Base-by-base conservation (phyloP, 2,888 invertebrate species). In the Lysandra bellargus region DNA sequence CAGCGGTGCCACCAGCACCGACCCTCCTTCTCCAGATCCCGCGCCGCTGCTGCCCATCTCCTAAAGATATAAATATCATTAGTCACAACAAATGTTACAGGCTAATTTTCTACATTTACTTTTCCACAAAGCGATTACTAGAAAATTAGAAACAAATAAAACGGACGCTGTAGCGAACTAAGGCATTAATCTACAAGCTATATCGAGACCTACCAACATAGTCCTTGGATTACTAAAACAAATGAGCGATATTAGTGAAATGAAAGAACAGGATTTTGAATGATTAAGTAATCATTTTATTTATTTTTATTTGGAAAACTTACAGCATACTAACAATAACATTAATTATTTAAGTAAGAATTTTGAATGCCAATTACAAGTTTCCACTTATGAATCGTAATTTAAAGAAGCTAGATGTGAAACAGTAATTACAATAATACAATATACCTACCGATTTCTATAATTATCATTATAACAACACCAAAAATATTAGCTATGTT, bases 1-100 rank as follows among this genome's bases (percentile, higher is more conserved):
- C 93, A 97, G 95, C 82, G 97, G 98, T 85, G 97, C 97, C 86
- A 97, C 95, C 87, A 97, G 92, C 88, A 96, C 95, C 83, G 96
- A 95, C 88, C 95, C 95, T 87, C 88, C 90, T 84, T 86, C 89
- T 95, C 95, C 86, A 92, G 95, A 85, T 92, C 94, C 87, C 92
- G 94, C 83, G 85, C 93, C 89, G 82, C 93, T 92, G 88, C 96
- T 95, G 87, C 97, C 97, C 93, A 97, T 95, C 91, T 97, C 97
- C 97, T 97, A 95, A 86, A 82, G 84, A 80, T 7, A 76, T 57
- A 53, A 64, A 30, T 30, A 30, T 64, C 30, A 30, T 64, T 30
- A 64, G 64, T 12, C 57, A 17, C 17, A 57, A 17, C 17, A 57
- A 57, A 57, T 57, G 23, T 9, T 61, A 2, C 0, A 61, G 2